Base-by-base conservation (phyloP, 2,797 vertebrate species). In the Cossypha caffra region DNA sequence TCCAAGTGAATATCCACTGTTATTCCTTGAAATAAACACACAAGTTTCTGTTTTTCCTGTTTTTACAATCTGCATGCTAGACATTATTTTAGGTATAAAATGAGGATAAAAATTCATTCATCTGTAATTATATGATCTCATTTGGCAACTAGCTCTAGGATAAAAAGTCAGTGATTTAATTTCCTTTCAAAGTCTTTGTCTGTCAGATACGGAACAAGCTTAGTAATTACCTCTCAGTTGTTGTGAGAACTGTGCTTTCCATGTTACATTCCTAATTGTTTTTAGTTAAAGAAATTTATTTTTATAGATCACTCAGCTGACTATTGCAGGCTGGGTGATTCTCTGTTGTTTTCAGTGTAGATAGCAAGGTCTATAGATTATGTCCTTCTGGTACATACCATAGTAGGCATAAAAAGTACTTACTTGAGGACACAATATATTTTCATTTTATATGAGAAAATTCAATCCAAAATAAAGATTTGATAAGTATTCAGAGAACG, bases 111-210 rank as follows among this genome's bases (percentile, higher is more conserved):
- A 95, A 92, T 93, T 76, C 16, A 95, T 95, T 98, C 52, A 74
- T 93, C 91, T 95, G 38, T 95, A 97, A 98, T 97, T 97, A 97
- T 93, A 66, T 86, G 42, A 83, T 97, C 93, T 97, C 68, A 16
- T 97, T 97, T 97, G 81, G 64, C 92, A 97, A 89, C 72, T 96
- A 95, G 73, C 74, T 94, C 47, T 93, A 91, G 58, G 61, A 78
- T 84, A 97, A 93, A 75, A 98, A 97, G 97, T 97, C 90, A 95
- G 84, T 96, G 90, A 97, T 97, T 98, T 96, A 95, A 97, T 94
- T 97, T 97, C 71, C 59, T 94, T 93, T 97, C 75, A 88, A 82
- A 81, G 58, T 90, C 81, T 90, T 96, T 97, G 95, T 95, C 96
- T 96, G 92, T 97, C 94, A 96, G 88, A 93, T 52, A 54, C 66